Base-by-base conservation (phyloP, 2,888 invertebrate species). In the Caenorhabditis sinica region DNA sequence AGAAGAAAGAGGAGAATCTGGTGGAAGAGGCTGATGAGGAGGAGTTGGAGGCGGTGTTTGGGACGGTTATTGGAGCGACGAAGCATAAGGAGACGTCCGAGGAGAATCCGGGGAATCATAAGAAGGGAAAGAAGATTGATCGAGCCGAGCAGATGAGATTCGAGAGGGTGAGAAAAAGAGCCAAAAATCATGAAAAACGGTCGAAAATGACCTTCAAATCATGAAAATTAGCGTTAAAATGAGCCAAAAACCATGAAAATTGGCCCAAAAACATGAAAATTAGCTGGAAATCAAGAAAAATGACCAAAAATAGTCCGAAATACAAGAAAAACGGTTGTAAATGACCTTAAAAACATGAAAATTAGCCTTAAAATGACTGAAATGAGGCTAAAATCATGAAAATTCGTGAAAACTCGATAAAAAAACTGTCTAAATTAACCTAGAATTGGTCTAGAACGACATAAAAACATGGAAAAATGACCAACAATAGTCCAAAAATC, bases 11-110 rank as follows among this genome's bases (percentile, higher is more conserved):
- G 75, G 30, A 61, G 25, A 23, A 9, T 20, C 36, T 23, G 11
- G 23, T 23, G 17, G 36, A 69, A 3, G 4, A n/a, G 53, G 51
- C 51, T 2, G 74, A 56, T 25, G 80, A 84, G 53, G 49, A 25
- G n/a, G 75, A 82, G 43, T 45, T 88, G 79, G 85, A 75, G 25
- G 65, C 83, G n/a, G 87, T 89, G 17, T 91, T 91, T 79, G 82
- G 84, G 6, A 76, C 82, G 17, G 84, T 87, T 1, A 87, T 89
- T 30, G 83, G 86, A 58, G 45, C 86, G 4, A 81, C 86, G 61
- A 86, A 81, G 51, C 72, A 68, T 36, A 82, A 72, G 45, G 87
- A 84, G 63, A 77, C 36, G 53, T 68, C 71, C 28, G 86, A 87
- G 49, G 86, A 85, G 77, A 71, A 69, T 28, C 63, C 58, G 65